Percentiles rank a stretch among this genome's conserved stretches.
These are phyloP conservation scores for Acipenser transmontanus DNA, from an alignment of 2,797 vertebrate species.

Conservation along the genomic window DNA sequence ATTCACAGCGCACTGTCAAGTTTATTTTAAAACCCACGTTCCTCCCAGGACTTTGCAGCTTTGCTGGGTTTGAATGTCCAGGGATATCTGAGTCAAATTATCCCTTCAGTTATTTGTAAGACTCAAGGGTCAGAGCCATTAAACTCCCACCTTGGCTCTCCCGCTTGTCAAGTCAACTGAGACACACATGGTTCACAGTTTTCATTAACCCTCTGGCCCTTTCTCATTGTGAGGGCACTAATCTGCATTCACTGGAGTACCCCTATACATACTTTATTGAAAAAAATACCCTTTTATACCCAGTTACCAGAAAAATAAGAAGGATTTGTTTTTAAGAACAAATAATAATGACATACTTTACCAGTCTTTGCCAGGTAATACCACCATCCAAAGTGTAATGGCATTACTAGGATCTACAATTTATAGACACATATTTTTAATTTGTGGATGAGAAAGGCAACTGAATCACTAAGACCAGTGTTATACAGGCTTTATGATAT, in stretches of 20 bases:
- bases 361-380: too few species aligned
- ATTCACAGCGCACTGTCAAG: slow-evolving; percentile 28
- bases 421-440: too few species aligned
- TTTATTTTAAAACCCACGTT: slow-evolving; percentile 30
- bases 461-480: too few species aligned
- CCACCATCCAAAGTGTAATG: too few species aligned
- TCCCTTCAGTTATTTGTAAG: slow-evolving; percentile 18
- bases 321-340: too few species aligned
- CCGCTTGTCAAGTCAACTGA: slow-evolving; percentile 25
- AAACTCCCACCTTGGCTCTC: slow-evolving; percentile 19
- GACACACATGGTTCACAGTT: slow-evolving; percentile 33
- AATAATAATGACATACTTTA: too few species aligned
- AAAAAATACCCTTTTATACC: background rate
- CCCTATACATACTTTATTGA: background rate
- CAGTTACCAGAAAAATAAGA: too few species aligned
- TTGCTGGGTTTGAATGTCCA: slow-evolving; percentile 25
- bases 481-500: too few species aligned
- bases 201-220: slow-evolving; percentile 20
- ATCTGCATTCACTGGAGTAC: slow-evolving; percentile 5
- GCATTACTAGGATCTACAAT: too few species aligned
- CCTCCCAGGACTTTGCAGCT: slow-evolving; percentile 19
- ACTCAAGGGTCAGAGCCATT: slow-evolving; percentile 5
- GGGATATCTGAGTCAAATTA: slow-evolving; percentile 23
- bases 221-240: slow-evolving; percentile 1
- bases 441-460: too few species aligned